Percentiles rank a stretch among this genome's conserved stretches.
phyloP scores from a whole-genome alignment of 2,888 invertebrate genomes.

The Drosophila neonasuta region DNA sequence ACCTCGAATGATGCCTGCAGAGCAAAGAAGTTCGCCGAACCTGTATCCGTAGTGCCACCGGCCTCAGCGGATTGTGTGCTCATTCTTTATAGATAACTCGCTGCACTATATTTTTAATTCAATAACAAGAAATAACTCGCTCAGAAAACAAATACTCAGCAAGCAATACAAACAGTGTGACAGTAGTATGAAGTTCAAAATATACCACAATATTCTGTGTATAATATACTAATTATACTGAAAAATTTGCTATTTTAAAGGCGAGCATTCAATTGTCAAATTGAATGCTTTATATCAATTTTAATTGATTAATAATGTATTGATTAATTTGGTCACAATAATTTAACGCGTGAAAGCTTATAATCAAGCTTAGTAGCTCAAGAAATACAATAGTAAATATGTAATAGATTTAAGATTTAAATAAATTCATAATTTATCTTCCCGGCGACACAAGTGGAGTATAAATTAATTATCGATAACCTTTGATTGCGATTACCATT shows the following conservation, averaged over 20 bases:
- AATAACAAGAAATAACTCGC: neutral
- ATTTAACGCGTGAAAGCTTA: too few relatives aligned
- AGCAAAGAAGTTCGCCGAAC: conserved; percentile 52
- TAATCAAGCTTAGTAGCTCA: too few relatives aligned
- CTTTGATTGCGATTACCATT: neutral
- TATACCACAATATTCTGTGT: neutral
- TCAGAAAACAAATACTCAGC: conserved; percentile 8
- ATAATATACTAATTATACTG: neutral
- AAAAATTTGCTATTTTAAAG: neutral
- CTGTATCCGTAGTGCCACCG: conserved; percentile 12
- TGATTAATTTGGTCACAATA: too few relatives aligned
- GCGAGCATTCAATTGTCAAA: neutral
- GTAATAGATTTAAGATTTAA: too few relatives aligned
- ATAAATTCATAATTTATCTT: too few relatives aligned
- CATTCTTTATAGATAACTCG: conserved; percentile 32
- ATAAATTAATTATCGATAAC: neutral
- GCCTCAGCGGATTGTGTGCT: conserved; percentile 31
- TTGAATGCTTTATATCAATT: neutral
- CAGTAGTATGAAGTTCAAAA: conserved; percentile 15
- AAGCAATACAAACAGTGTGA: conserved; percentile 8
- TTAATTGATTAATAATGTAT: too few relatives aligned
- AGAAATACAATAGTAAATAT: too few relatives aligned
- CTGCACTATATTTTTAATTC: neutral
- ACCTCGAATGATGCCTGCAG: conserved; percentile 64
- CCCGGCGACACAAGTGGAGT: neutral